Evolutionary conservation across 2,113 vertebrate genomes (phyloP), one percentile per base, ranked within the genome.

Genomic region (Larimichthys crocea): DNA sequence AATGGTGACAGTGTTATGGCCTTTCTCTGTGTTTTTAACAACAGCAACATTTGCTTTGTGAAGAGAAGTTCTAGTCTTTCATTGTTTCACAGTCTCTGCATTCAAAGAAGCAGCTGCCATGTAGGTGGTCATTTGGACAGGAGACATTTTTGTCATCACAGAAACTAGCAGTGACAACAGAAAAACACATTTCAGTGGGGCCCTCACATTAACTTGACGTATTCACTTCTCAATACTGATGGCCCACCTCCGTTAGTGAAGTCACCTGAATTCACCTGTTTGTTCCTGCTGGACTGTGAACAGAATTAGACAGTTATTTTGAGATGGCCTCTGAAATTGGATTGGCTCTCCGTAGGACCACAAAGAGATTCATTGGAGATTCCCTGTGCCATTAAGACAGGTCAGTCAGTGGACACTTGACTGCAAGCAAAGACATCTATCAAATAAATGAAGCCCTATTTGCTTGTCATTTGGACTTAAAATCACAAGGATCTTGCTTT

Each of bases 41-140:
- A 62, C 64, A 61, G 61, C 44, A 19, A 40, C 65, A 59, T 86
- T 88, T 86, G 65, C 29, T 66, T 74, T 63, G 70, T 69, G 10
- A 75, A 24, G 16, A 63, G 22, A 80, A 19, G 15, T 29, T 72
- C 3, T 29, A 69, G 76, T 61, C 72, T 62, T 70, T 64, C 35
- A 42, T 31, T 5, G 76, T 76, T 55, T 76, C 57, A 20, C 52
- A 16, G 19, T 60, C 40, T 44, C 19, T 26, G 42, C n/a, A 64
- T 63, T 75, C 26, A 50, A 3, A 44, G 48, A 63, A 50, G 9
- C 49, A 56, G 69, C 53, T 62, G 40, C 59, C 19, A 29, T 14
- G 44, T 81, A 40, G 74, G 46, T 72, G 65, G 74, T 46, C 53
- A 35, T 52, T 46, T 10, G 17, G 26, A 10, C 29, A n/a, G 10